Base-by-base conservation (phyloP, 92 coral and sea anemone genomes). In the Zoanthus solanderi region DNA sequence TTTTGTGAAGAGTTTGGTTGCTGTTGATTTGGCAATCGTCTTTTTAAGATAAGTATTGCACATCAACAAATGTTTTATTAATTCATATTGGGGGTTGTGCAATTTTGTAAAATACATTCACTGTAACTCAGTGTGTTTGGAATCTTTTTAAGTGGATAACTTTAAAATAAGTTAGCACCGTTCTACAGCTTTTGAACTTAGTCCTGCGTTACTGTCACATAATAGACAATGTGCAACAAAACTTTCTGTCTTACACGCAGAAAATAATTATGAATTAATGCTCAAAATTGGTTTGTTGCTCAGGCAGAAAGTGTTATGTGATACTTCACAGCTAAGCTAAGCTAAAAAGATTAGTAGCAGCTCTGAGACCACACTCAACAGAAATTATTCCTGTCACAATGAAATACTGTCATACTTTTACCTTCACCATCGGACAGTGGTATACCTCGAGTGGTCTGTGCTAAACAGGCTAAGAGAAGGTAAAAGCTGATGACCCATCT, bases 361-460 rank as follows among this genome's bases (percentile, higher is more conserved):
- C 69, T 63, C 18, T 4, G 29, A 63, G 29, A 13, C 16, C 29
- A 63, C 29, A 10, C 69, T 63, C 29, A 6, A 63, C 23, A 63
- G 42, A 63, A 63, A n/a, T 13, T 63, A 14, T 63, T 63, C 2
- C 29, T 17, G 10, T 50, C 56, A 50, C 9, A 50, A 50, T 7
- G 78, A 44, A n/a, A 23, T 74, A 15, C 37, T 30, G 15, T 7
- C 16, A 74, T 45, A 3, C 48, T 37, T 23, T 74, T 23, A 74
- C 78, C 78, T 74, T 74, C 78, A 74, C 78, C 78, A 74, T 37
- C 45, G 78, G 78, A 37, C 11, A 74, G 78, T 45, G 78, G 78
- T 74, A 45, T 34, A 45, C 78, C 54, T 42, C 78, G 78, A 16
- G 78, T 13, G 18, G 54, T 47, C 23, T 34, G 53, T 45, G 17